These are phyloP conservation scores for Vulpes vulpes DNA, from an alignment of 2,113 vertebrate species.

Conservation along the genomic window DNA sequence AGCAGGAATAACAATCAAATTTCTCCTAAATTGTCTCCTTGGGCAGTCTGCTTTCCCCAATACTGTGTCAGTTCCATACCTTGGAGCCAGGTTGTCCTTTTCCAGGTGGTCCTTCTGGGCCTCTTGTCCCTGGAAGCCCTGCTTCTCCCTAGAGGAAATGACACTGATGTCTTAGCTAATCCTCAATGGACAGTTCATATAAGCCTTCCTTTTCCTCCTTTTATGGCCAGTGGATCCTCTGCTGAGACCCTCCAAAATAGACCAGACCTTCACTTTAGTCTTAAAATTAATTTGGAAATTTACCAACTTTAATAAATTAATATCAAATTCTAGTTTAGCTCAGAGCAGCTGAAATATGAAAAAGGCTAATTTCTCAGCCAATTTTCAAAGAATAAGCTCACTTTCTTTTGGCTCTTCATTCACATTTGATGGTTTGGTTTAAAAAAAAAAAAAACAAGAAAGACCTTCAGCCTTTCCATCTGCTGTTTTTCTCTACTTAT, in stretches of 20 bases:
- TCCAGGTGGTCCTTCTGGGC: constrained; percentile 81
- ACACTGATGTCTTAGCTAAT: background rate
- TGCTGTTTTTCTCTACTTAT: constrained; percentile 72
- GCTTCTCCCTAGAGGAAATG: constrained; percentile 89
- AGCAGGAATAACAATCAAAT: constrained; percentile 19
- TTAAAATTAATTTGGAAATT: constrained; percentile 57
- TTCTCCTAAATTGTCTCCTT: background rate
- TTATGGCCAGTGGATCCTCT: background rate
- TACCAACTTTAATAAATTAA: constrained; percentile 57
- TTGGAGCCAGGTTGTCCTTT: constrained; percentile 82
- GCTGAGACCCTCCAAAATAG: background rate
- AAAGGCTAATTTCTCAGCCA: constrained; percentile 55
- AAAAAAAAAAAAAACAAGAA: background rate
- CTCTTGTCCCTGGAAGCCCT: constrained; percentile 85
- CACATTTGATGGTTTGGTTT: constrained; percentile 4
- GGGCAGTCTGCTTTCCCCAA: background rate
- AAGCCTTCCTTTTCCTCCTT: background rate
- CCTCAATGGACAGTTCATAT: background rate
- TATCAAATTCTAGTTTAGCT: constrained; percentile 45
- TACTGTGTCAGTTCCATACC: constrained; percentile 67
- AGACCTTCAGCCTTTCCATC: constrained; percentile 71
- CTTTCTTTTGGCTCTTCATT: constrained; percentile 62
- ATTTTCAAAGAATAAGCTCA: constrained; percentile 57
- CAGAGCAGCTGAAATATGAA: constrained; percentile 63
- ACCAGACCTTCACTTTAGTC: background rate